Evolutionary conservation across 53 echinoderm and acorn worm genomes (phyloP), one percentile per base, ranked within the genome.

Genomic region (Luidia sarsii): DNA sequence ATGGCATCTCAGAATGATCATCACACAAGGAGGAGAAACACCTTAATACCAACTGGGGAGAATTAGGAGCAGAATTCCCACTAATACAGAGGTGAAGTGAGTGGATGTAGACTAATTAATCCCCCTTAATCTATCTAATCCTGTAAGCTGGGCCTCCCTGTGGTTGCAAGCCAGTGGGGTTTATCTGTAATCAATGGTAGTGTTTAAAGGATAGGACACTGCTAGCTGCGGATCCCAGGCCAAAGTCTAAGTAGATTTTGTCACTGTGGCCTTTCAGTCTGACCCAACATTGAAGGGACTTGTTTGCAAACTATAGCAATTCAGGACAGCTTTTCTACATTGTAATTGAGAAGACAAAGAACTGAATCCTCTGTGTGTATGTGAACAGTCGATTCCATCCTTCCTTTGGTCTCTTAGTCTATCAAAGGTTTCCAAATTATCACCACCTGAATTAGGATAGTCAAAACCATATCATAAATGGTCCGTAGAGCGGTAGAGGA

Each of bases 251-350:
- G 68, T 68, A 68, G 68, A 48, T 39, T 48, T 57, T 34, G 43
- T 30, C 29, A 21, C 28, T 23, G 48, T 20, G 30, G 48, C 33
- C 49, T 46, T 32, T 29, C 48, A 41, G 23, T 21, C 27, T 41
- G 10, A 24, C n/a, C 15, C 4, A 29, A 35, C 3, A 43, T 67
- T 34, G 23, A 18, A 30, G 50, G 31, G 33, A 50, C 20, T 48
- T 68, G 68, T 68, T 68, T 68, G 68, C 48, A 68, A 68, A 68
- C 68, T 30, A 38, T 48, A 19, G n/a, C n/a, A n/a, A n/a, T n/a
- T n/a, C n/a, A n/a, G n/a, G n/a, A n/a, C n/a, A n/a, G n/a, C n/a
- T n/a, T n/a, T n/a, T n/a, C n/a, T n/a, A n/a, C n/a, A n/a, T n/a
- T n/a, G n/a, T n/a, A n/a, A n/a, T n/a, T n/a, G n/a, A n/a, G n/a